These are phyloP conservation scores for Heliconius eleuchia DNA, from an alignment of 1,140 invertebrate species.

Conservation along the genomic window DNA sequence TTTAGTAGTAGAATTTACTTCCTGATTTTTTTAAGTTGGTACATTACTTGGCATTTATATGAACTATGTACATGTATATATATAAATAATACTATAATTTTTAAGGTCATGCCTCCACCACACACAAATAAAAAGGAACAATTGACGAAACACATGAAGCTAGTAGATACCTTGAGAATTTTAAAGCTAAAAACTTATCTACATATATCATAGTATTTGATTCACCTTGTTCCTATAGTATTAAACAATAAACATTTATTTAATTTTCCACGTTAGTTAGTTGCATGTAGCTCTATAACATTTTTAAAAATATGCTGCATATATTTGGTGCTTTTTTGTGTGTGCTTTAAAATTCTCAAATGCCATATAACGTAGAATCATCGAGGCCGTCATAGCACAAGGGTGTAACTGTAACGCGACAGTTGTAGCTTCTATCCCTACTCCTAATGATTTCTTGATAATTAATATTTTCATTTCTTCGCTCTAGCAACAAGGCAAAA, in stretches of 20 bases:
- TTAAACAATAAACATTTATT: not conserved
- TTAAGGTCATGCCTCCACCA: not conserved
- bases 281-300: not conserved
- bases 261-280: not conserved
- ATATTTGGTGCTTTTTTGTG: no score
- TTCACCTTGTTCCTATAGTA: not conserved
- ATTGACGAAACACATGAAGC: not conserved
- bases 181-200: not conserved
- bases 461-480: no score
- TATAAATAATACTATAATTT: not conserved
- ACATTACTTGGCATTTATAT: not conserved
- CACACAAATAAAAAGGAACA: not conserved
- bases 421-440: no score
- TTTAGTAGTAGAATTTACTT: not conserved
- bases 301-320: no score
- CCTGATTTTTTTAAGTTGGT: not conserved
- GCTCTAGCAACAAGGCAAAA: no score
- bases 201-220: not conserved
- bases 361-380: no score
- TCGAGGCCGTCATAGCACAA: no score
- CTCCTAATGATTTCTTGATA: no score
- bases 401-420: no score
- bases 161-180: not conserved
- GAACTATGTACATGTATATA: not conserved
- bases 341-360: no score